Evolutionary conservation across 2,888 invertebrate species (phyloP), one percentile per base, ranked within the genome.

Genomic region (Acleris literana): DNA sequence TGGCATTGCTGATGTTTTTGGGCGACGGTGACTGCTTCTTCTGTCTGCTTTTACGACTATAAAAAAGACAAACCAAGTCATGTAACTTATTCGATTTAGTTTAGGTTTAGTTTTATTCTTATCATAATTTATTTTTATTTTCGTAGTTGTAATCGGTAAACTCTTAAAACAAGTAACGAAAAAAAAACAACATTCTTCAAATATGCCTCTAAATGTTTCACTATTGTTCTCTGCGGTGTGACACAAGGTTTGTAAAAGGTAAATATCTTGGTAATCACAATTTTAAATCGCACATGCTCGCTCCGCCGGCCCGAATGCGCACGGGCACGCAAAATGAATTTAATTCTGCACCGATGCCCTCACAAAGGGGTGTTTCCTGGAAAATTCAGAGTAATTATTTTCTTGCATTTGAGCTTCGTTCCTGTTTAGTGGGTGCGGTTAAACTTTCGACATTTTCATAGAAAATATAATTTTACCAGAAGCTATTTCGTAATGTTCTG

Each of bases 201-300:
- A 33, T 33, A 11, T 1, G 3, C 33, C 33, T 0, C 0, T 44
- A 51, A 11, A 17, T 17, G 1, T 20, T 17, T 0, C 1, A 0
- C 4, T 0, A 16, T 11, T 9, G 9, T 20, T 44, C 11, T 11
- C 17, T 48, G 18, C 43, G 64, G 54, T 60, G 59, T 64, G 49
- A 60, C 7, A 1, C 20, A n/a, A 6, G 25, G 49, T 18, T 2
- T 33, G 25, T 17, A 43, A 44, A 60, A 54, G 51, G 51, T 59
- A 60, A 60, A 65, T 61, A 20, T 52, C 39, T 44, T 25, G 20
- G 44, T 51, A 65, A 60, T 61, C 51, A 65, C 56, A 61, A 56
- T 61, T 65, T 65, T 56, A 65, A 60, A 59, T 53, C 22, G 39
- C 51, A 44, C 25, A 49, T 20, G 49, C 65, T 20, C n/a, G 33